Evolutionary conservation across 2,113 vertebrate genomes (phyloP).

Genomic region (Oncorhynchus keta): DNA sequence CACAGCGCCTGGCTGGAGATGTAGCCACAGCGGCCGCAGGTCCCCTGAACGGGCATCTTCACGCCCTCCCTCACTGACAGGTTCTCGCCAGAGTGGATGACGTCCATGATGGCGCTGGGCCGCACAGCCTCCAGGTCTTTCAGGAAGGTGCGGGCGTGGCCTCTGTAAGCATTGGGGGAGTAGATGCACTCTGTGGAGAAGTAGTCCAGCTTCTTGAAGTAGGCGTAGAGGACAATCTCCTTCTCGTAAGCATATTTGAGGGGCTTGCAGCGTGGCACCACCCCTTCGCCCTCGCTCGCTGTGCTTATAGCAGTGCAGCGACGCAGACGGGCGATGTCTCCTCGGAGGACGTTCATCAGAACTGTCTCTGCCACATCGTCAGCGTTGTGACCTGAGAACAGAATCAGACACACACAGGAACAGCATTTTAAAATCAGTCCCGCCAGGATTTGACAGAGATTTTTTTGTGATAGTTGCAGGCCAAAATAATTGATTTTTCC

Average conservation of each 20-base stretch:
- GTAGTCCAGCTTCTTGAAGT: conserved; percentile 88
- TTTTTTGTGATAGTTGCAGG: too few species aligned
- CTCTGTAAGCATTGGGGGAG: conserved; percentile 86
- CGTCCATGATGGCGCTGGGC: conserved; percentile 82
- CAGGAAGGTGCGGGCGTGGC: conserved; percentile 81
- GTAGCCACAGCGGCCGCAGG: conserved; percentile 79
- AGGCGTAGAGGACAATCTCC: conserved; percentile 91
- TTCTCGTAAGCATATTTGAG: conserved; percentile 90
- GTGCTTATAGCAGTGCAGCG: conserved; percentile 80
- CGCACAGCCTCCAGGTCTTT: conserved; percentile 83
- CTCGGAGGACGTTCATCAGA: conserved; percentile 88
- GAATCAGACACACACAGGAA: not conserved
- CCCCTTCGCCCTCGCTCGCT: conserved; percentile 74
- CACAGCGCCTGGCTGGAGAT: conserved; percentile 86
- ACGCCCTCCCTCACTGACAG: conserved; percentile 78
- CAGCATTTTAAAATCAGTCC: not conserved
- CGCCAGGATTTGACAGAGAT: too few species aligned
- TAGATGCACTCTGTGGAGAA: conserved; percentile 89
- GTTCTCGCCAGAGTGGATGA: conserved; percentile 86
- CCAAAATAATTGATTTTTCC: too few species aligned
- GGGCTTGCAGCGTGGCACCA: conserved; percentile 85
- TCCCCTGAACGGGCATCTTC: conserved; percentile 80
- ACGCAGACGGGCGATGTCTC: conserved; percentile 80
- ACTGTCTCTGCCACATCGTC: conserved; percentile 88
- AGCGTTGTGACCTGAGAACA: conserved; percentile 82